Evolutionary conservation across 2,888 invertebrate genomes (phyloP), one percentile per base, ranked within the genome.

Genomic region (Oscheius myriophilus): DNA sequence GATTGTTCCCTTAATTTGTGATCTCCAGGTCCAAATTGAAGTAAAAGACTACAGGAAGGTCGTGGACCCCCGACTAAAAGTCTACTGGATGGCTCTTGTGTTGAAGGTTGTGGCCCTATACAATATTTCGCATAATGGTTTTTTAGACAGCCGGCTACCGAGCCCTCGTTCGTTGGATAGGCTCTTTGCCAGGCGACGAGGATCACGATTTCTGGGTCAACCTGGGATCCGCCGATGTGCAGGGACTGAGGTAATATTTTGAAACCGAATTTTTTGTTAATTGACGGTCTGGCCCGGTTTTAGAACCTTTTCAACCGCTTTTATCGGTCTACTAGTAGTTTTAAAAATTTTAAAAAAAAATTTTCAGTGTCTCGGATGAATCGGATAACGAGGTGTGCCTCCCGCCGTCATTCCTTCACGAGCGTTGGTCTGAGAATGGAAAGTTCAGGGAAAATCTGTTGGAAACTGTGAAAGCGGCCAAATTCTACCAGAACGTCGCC

Each of bases 201-300:
- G 91, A 92, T 33, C 92, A 93, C 87, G 96, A 97, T 88, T 96
- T 96, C 87, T 97, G 96, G 96, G 92, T 96, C 7, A 95, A 95
- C 83, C 89, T 97, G 59, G 95, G 95, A 88, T 93, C 93, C 72
- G 92, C 93, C 25, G 92, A 93, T 86, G 93, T 97, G n/a, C 95
- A 96, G 2, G 52, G 67, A 9, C 14, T 58, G 3, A 9, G 21
- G 55, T 54, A 43, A 12, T n/a, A 25, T 51, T 14, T 11, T n/a
- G n/a, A n/a, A n/a, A n/a, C n/a, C n/a, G n/a, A n/a, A n/a, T n/a
- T n/a, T n/a, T n/a, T n/a, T n/a, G n/a, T n/a, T n/a, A n/a, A n/a
- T n/a, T n/a, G n/a, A n/a, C n/a, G n/a, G n/a, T n/a, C n/a, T n/a
- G n/a, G n/a, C n/a, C n/a, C n/a, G n/a, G n/a, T n/a, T n/a, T n/a